Conservation (phyloP, 2,113 vertebrate genomes). For the Ivindomyrus marchei region DNA sequence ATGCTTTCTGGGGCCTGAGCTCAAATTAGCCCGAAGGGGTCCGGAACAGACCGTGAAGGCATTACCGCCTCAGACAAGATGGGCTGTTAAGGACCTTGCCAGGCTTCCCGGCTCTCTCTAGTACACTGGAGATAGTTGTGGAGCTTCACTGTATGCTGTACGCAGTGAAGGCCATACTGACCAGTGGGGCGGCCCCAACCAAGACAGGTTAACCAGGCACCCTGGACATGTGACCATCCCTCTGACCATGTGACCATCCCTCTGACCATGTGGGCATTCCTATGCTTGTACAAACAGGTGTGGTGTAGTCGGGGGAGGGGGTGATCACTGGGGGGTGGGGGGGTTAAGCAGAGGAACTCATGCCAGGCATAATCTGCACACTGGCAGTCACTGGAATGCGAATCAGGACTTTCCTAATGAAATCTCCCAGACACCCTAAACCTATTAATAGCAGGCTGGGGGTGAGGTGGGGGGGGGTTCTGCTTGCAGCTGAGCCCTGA, state of each 20-base stretch:
- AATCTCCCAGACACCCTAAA: not conserved
- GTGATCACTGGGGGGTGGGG: not conserved
- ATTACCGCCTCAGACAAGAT: not conserved
- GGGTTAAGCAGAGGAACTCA: not conserved
- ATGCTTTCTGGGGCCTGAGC: not conserved
- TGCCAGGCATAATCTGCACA: not conserved
- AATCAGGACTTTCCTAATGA: not conserved
- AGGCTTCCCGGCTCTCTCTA: not conserved
- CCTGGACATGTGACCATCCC: conserved; percentile 20
- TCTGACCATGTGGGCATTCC: not conserved
- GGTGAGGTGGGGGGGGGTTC: not conserved
- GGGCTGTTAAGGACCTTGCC: not conserved
- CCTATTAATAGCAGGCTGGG: not conserved
- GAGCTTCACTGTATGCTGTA: not conserved
- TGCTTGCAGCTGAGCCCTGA: not conserved
- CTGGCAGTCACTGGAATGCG: not conserved
- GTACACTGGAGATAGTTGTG: not conserved
- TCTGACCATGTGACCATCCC: not conserved
- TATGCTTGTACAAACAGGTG: not conserved
- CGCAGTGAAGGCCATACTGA: not conserved
- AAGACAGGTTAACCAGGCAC: conserved; percentile 29
- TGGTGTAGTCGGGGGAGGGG: not conserved
- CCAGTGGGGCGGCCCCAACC: fast-evolving
- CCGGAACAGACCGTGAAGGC: not conserved
- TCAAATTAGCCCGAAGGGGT: not conserved